Conservation (phyloP, 2,888 invertebrate species). For the Anthrax anthrax region DNA sequence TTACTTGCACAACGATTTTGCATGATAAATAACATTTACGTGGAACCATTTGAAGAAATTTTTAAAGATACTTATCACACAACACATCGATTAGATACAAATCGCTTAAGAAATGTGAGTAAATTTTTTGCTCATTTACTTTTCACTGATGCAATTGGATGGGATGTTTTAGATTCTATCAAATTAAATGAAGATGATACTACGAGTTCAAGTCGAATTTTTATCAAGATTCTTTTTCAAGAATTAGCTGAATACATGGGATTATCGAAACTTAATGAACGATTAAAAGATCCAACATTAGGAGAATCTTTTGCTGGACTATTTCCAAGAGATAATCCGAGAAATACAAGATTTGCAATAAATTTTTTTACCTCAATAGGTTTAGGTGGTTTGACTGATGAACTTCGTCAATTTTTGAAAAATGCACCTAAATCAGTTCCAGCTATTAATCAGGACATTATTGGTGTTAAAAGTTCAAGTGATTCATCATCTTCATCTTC, state of each 20-base stretch:
- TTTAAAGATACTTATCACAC: slow-evolving; percentile 92
- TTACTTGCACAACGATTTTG: slow-evolving; percentile 88
- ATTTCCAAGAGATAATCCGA: slow-evolving; percentile 90
- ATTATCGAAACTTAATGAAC: slow-evolving; percentile 72
- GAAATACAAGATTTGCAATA: slow-evolving; percentile 93
- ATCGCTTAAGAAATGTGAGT: slow-evolving; percentile 88
- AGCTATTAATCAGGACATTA: slow-evolving; percentile 26
- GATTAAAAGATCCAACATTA: slow-evolving; percentile 79
- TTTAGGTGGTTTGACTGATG: slow-evolving; percentile 90
- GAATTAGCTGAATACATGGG: slow-evolving; percentile 96
- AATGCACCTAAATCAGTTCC: slow-evolving; percentile 31
- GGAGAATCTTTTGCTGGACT: slow-evolving; percentile 77
- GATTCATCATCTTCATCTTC: slow-evolving; percentile 8
- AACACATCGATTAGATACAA: slow-evolving; percentile 88
- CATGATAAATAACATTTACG: slow-evolving; percentile 81
- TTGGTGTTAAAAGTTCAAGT: slow-evolving; percentile 21
- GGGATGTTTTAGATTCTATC: slow-evolving; percentile 84
- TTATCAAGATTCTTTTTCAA: slow-evolving; percentile 94
- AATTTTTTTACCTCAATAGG: slow-evolving; percentile 97
- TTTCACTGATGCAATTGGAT: slow-evolving; percentile 91
- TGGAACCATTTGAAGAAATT: slow-evolving; percentile 86
- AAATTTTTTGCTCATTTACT: slow-evolving; percentile 94
- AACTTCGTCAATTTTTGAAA: slow-evolving; percentile 76
- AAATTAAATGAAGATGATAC: slow-evolving; percentile 94
- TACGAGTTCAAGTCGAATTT: slow-evolving; percentile 92